Evolutionary conservation across 2,888 invertebrate genomes (phyloP).

Genomic region (Amiota mariae): DNA sequence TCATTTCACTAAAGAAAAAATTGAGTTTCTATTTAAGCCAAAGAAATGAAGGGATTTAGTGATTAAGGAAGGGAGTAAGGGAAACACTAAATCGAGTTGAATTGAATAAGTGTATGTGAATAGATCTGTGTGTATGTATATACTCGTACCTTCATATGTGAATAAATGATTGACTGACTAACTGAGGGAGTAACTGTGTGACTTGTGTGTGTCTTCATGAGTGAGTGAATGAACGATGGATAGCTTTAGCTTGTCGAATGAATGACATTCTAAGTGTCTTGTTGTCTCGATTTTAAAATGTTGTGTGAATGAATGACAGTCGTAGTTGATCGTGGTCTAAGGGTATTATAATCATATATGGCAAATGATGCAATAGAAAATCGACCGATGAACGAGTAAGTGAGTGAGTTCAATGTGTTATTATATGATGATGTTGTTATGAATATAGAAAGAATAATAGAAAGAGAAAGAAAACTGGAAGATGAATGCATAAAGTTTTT

Average conservation of each 20-base stretch:
- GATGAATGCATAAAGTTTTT: too few species aligned
- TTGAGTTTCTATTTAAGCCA: slow-evolving; percentile 2
- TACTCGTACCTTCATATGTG: too few species aligned
- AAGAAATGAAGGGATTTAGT: neutral
- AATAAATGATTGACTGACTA: neutral
- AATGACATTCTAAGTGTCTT: slow-evolving; percentile 28
- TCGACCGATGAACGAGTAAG: neutral
- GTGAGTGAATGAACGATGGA: slow-evolving; percentile 17
- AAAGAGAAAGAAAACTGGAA: too few species aligned
- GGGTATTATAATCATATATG: too few species aligned
- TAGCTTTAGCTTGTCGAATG: slow-evolving; percentile 1
- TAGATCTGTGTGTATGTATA: too few species aligned
- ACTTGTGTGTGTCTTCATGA: neutral
- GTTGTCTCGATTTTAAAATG: neutral
- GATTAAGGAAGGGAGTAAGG: neutral
- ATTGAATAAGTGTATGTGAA: neutral
- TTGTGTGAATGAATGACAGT: neutral
- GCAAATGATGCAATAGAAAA: neutral
- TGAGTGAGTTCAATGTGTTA: neutral
- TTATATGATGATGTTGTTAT: neutral
- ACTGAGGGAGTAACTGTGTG: neutral
- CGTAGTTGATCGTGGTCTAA: too few species aligned
- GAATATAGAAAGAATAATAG: too few species aligned
- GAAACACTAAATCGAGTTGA: neutral
- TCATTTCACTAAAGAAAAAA: neutral